Evolutionary conservation across 2,888 invertebrate genomes (phyloP).

Genomic region (Camponotus fellah): DNA sequence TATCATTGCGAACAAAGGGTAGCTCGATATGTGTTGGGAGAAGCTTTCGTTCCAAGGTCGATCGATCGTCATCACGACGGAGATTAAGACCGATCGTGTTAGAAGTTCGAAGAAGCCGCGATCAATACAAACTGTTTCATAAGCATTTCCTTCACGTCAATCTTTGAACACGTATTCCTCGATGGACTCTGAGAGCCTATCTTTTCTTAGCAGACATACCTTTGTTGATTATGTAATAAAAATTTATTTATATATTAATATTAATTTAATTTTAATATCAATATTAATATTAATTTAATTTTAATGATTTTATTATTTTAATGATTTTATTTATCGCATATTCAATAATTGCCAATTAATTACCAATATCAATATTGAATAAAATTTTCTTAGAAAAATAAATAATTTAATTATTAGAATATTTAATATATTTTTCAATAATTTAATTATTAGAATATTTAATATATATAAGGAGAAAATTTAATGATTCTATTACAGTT

Average conservation of each 20-base stretch:
- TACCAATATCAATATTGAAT: not conserved
- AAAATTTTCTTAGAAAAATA: not conserved
- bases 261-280: not conserved
- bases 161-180: not conserved
- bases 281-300: not conserved
- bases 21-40: not conserved
- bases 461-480: not conserved
- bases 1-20: not conserved
- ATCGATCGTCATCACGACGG: constrained; percentile 38
- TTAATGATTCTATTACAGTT: too few species aligned
- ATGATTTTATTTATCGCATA: not conserved
- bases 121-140: constrained; percentile 39
- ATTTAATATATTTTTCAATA: not conserved
- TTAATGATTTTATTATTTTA: not conserved
- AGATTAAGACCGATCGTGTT: constrained; percentile 54
- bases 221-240: not conserved
- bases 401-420: not conserved
- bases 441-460: not conserved
- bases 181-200: not conserved
- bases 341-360: too few species aligned
- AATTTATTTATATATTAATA: not conserved
- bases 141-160: not conserved
- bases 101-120: constrained; percentile 14
- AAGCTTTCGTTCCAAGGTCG: constrained; percentile 62
- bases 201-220: not conserved